These are phyloP conservation scores for Seira sanloemensis DNA, from an alignment of 2,888 invertebrate species.

Conservation along the genomic window DNA sequence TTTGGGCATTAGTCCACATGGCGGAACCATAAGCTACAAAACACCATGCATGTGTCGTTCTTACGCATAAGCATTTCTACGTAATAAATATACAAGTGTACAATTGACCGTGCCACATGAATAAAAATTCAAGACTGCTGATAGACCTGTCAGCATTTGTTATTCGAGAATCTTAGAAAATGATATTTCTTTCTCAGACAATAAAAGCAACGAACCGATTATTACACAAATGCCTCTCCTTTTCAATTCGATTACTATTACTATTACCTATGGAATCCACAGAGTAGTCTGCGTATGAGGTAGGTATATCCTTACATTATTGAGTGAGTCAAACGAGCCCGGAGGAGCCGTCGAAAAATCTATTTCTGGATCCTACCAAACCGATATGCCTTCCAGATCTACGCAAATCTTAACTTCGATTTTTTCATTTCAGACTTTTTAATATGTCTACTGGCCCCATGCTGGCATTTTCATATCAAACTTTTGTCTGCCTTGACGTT, in stretches of 20 bases:
- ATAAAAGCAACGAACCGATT: too few relatives aligned
- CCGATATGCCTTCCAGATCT: too few relatives aligned
- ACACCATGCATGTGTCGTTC: background rate
- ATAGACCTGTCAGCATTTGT: too few relatives aligned
- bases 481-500: background rate
- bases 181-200: too few relatives aligned
- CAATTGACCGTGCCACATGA: background rate
- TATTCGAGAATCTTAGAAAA: too few relatives aligned
- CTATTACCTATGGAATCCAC: too few relatives aligned
- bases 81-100: background rate
- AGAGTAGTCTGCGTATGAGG: too few relatives aligned
- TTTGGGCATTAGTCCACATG: conserved; percentile 28
- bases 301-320: background rate
- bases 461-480: background rate
- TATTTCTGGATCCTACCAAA: too few relatives aligned
- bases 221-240: too few relatives aligned
- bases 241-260: too few relatives aligned
- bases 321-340: background rate
- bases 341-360: too few relatives aligned
- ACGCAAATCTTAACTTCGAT: conserved; percentile 3
- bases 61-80: background rate
- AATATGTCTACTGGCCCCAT: background rate
- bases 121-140: too few relatives aligned
- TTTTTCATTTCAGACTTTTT: background rate
- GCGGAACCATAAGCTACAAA: conserved; percentile 15